Base-by-base conservation (phyloP, 2,113 vertebrate species). In the Microcebus jonahi region DNA sequence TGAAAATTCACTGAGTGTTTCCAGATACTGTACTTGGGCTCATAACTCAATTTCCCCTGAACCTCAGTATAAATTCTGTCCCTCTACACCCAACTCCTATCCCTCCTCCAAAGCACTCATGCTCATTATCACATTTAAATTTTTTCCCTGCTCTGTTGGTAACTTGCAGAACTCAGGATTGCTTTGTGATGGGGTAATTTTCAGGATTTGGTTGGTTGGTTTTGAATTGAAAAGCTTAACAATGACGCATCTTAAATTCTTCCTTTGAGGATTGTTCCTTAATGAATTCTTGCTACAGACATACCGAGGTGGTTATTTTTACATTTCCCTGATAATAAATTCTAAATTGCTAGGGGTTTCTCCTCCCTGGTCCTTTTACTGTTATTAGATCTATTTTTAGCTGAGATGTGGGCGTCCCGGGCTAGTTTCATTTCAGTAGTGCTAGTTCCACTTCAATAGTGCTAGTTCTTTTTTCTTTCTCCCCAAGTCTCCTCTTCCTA, bases 1-100 rank as follows among this genome's bases (percentile, higher is more conserved):
- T 90, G 23, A 93, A 91, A 93, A 94, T 59, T 95, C 90, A 91
- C 57, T 57, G 48, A 88, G n/a, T 68, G 25, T 90, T 97, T 89
- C 83, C 79, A 94, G 57, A 97, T 17, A 90, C 71, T 77, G 48
- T 90, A 42, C 39, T 84, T 71, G 21, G 50, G n/a, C 55, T 80
- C 89, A 50, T 75, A 59, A 82, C 23, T 89, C 4, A 1, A 34
- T 81, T 95, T 90, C 48, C 90, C 81, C 65, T 90, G 45, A 81
- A 90, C 39, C 50, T 63, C 61, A 17, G 21, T 88, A 3, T 77
- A 63, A 75, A 75, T 53, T 90, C 50, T 34, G 25, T 36, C 23
- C 29, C 42, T n/a, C 76, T 10, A 3, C 17, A 65, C n/a, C 79
- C 17, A 14, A 59, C 21, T 14, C 20, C 13, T 29, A 20, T 53